These are phyloP conservation scores for Scaptomyza montana DNA, from an alignment of 1,140 invertebrate species.

Conservation along the genomic window DNA sequence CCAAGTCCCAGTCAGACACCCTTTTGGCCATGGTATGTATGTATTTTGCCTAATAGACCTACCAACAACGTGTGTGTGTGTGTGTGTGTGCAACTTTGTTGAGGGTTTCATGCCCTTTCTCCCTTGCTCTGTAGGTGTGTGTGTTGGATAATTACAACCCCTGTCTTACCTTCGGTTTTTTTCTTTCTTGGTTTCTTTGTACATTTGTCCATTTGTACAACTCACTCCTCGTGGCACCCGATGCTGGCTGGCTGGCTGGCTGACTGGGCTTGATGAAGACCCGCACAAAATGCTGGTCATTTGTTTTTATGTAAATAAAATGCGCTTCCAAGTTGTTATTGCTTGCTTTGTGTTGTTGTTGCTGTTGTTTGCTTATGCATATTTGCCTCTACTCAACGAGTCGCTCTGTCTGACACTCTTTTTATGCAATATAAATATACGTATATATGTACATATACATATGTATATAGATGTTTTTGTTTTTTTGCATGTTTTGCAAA, in stretches of 20 bases:
- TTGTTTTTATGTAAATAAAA: conserved; percentile 81
- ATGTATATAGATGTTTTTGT: conserved; percentile 2
- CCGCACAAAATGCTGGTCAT: conserved; percentile 76
- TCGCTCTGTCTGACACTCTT: conserved; percentile 43
- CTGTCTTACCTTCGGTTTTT: conserved; percentile 32
- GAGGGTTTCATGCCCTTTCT: conserved; percentile 23
- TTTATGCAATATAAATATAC: conserved; percentile 32
- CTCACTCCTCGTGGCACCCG: conserved; percentile 33
- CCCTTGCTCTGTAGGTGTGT: background rate
- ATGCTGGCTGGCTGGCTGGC: background rate
- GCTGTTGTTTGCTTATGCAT: conserved; percentile 54
- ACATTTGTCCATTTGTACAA: conserved; percentile 38
- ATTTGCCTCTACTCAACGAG: conserved; percentile 45
- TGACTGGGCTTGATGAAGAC: conserved; percentile 17
- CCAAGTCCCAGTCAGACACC: background rate
- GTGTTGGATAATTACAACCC: conserved; percentile 70
- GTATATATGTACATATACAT: background rate
- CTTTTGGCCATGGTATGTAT: background rate
- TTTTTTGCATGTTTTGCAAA: conserved; percentile 54
- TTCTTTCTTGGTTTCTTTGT: conserved; percentile 7
- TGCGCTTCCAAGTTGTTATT: conserved; percentile 59
- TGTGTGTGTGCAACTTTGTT: conserved; percentile 35
- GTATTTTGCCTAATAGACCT: conserved; percentile 44
- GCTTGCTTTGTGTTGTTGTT: conserved; percentile 22
- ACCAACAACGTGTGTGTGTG: background rate